Percentiles rank a stretch among this genome's conserved stretches.
Conservation (phyloP, 1,140 invertebrate genomes). For the Meloidogyne hapla region DNA sequence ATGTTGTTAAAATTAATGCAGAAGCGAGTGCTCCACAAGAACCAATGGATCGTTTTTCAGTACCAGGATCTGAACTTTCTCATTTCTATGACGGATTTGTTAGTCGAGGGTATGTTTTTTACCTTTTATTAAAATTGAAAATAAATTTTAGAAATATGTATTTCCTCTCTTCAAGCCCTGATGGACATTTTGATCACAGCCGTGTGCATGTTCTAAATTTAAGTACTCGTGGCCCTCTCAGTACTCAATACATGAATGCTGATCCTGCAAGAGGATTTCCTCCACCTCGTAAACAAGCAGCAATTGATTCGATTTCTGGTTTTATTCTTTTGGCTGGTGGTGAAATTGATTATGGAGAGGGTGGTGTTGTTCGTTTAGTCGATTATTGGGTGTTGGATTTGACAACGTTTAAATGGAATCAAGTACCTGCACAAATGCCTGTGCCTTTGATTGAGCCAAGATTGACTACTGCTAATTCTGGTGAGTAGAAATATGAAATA, state of each 20-base stretch:
- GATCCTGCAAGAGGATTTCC: conserved; percentile 58
- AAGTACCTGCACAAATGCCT: conserved; percentile 60
- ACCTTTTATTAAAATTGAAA: conserved; percentile 16
- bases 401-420: conserved; percentile 58
- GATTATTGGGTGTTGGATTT: conserved; percentile 63
- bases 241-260: conserved; percentile 56
- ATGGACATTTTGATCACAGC: conserved; percentile 60
- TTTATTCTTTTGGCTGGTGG: conserved; percentile 61
- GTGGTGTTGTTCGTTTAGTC: conserved; percentile 51
- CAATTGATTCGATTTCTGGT: conserved; percentile 56
- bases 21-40: conserved; percentile 44
- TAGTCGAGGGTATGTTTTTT: conserved; percentile 50
- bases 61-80: conserved; percentile 56
- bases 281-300: conserved; percentile 57
- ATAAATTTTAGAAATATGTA: conserved; percentile 48
- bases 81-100: conserved; percentile 64
- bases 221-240: conserved; percentile 50
- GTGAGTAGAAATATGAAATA: conserved; percentile 18
- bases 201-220: conserved; percentile 56
- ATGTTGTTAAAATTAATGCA: conserved; percentile 52
- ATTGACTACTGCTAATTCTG: conserved; percentile 60
- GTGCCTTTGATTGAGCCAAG: conserved; percentile 61
- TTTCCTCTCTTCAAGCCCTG: conserved; percentile 58
- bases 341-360: conserved; percentile 60
- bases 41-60: conserved; percentile 53